A percentile compares a stretch with the other conserved stretches of the same genome.
These are phyloP conservation scores for Syndactyla subalaris DNA, from an alignment of 2,797 vertebrate genomes.

Conservation along the genomic window DNA sequence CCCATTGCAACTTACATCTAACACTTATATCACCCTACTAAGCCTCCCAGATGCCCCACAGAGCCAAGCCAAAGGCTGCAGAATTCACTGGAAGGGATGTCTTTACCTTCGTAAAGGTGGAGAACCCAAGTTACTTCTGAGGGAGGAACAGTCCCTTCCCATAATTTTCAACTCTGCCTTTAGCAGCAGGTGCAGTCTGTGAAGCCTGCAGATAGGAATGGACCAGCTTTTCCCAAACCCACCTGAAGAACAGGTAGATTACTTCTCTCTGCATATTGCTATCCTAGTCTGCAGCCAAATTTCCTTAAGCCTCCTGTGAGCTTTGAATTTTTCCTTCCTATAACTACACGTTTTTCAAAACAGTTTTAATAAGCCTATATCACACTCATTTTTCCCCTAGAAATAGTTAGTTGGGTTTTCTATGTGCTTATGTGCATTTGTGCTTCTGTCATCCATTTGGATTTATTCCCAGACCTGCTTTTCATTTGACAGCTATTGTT, in stretches of 20 bases:
- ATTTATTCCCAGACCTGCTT: slow-evolving; percentile 43
- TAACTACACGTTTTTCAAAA: background rate
- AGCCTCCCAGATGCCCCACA: background rate
- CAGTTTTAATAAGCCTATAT: background rate
- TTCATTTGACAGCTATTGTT: slow-evolving; percentile 5
- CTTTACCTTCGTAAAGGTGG: background rate
- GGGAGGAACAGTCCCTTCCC: background rate
- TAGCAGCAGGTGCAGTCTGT: background rate
- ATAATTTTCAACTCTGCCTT: background rate
- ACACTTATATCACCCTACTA: background rate
- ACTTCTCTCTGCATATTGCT: background rate
- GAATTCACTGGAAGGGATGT: background rate
- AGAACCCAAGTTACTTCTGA: background rate
- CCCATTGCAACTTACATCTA: background rate
- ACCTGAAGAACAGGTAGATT: background rate
- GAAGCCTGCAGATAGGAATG: background rate
- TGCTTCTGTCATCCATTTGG: background rate
- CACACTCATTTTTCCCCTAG: background rate
- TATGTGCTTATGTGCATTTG: background rate
- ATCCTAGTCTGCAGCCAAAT: background rate
- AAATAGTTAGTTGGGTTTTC: background rate
- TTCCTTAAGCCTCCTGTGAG: background rate
- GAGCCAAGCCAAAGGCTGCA: background rate
- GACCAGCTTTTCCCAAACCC: background rate
- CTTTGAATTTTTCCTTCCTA: background rate